Conservation (phyloP, 1,140 invertebrate genomes). For the Platyura marginata region DNA sequence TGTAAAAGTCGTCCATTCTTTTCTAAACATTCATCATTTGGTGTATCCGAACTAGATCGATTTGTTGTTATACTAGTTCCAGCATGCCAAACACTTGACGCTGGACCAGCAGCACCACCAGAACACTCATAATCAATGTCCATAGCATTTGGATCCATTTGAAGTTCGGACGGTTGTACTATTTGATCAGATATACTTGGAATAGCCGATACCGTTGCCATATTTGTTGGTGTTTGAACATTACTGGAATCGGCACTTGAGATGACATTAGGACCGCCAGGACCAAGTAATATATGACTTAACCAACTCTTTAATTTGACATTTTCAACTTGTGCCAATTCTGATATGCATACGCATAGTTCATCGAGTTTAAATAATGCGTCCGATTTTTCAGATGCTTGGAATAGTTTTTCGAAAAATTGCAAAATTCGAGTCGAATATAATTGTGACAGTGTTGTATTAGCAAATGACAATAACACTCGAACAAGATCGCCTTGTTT, state of each 20-base stretch:
- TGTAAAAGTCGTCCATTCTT: slow-evolving; percentile 56
- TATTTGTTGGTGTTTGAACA: slow-evolving; percentile 25
- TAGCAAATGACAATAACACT: slow-evolving; percentile 53
- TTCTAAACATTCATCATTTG: slow-evolving; percentile 22
- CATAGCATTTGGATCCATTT: slow-evolving; percentile 15
- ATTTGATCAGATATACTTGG: slow-evolving; percentile 23
- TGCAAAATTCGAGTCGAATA: slow-evolving; percentile 62
- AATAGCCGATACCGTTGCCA: slow-evolving; percentile 23
- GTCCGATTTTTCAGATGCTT: slow-evolving; percentile 35
- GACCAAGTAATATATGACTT: slow-evolving; percentile 42
- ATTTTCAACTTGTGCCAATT: slow-evolving; percentile 42
- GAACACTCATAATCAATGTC: slow-evolving; percentile 20
- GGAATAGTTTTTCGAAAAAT: slow-evolving; percentile 63
- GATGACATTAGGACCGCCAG: slow-evolving; percentile 20
- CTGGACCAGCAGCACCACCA: slow-evolving; percentile 15
- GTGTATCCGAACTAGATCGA: slow-evolving; percentile 9
- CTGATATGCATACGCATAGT: slow-evolving; percentile 45
- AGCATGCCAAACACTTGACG: not conserved
- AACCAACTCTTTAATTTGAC: slow-evolving; percentile 49
- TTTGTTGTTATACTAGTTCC: slow-evolving; percentile 10
- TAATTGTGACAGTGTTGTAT: slow-evolving; percentile 40
- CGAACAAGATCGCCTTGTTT: slow-evolving; percentile 42
- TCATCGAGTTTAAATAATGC: slow-evolving; percentile 43
- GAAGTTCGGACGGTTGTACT: slow-evolving; percentile 5
- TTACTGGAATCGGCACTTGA: slow-evolving; percentile 25